These are phyloP conservation scores for Synodontis membranacea DNA, from an alignment of 2,113 vertebrate species.

Conservation along the genomic window DNA sequence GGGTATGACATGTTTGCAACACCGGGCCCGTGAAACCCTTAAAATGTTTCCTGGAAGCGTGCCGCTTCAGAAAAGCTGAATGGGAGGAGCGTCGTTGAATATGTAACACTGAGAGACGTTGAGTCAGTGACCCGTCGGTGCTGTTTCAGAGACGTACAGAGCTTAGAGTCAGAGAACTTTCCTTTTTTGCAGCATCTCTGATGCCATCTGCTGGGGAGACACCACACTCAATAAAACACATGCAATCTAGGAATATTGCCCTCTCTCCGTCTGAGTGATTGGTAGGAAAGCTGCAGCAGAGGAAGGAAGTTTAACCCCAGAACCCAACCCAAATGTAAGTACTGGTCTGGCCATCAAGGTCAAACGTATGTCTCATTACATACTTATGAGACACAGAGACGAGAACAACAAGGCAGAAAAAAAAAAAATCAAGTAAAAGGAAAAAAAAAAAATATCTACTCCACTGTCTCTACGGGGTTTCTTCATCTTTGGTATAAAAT, in stretches of 20 bases:
- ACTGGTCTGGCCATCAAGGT: constrained; percentile 85
- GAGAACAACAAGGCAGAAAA: constrained; percentile 54
- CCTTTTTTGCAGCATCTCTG: constrained; percentile 35
- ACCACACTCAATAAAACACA: constrained; percentile 36
- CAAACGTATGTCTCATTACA: too few species aligned
- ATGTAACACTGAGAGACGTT: constrained; percentile 19
- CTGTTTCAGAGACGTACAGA: constrained; percentile 41
- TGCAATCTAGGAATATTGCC: constrained; percentile 27
- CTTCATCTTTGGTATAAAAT: constrained; percentile 99
- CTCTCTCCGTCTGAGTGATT: constrained; percentile 42
- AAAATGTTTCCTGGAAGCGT: constrained; percentile 25
- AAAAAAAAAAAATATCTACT: constrained; percentile 63
- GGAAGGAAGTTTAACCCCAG: constrained; percentile 82
- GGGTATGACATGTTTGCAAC: constrained; percentile 27
- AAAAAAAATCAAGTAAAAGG: constrained; percentile 55
- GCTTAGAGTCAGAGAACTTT: constrained; percentile 29
- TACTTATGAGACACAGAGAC: constrained; percentile 65
- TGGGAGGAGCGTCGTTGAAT: constrained; percentile 1
- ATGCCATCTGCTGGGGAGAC: constrained; percentile 49
- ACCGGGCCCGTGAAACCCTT: background rate
- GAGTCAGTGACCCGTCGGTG: constrained; percentile 35
- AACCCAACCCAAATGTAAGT: constrained; percentile 66
- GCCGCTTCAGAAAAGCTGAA: constrained; percentile 9
- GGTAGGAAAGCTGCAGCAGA: constrained; percentile 71
- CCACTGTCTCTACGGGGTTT: constrained; percentile 74